Conservation (phyloP, 2,113 vertebrate species). For the Solenodon paradoxus region DNA sequence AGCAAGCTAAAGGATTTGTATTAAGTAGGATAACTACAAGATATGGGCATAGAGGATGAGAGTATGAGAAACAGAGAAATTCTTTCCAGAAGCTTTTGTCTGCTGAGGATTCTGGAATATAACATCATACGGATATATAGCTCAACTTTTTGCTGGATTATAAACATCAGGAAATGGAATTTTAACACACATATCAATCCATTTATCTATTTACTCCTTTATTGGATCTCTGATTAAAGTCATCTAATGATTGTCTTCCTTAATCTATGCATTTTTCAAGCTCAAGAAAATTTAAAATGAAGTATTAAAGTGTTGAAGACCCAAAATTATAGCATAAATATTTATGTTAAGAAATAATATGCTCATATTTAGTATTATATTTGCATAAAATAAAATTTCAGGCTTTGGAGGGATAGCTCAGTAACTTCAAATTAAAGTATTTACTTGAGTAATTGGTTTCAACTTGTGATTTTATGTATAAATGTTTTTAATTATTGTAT, state of each 20-base stretch:
- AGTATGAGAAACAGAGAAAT: neutral
- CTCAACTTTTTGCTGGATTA: neutral
- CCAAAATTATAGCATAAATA: neutral
- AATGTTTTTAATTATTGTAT: neutral
- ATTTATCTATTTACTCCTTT: neutral
- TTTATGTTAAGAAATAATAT: neutral
- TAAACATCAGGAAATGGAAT: neutral
- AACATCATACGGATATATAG: neutral
- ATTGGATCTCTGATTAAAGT: neutral
- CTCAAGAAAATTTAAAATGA: neutral
- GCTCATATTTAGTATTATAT: neutral
- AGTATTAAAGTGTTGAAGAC: neutral
- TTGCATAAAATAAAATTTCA: neutral
- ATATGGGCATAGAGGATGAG: neutral
- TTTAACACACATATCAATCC: neutral
- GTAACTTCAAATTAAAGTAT: constrained; percentile 2
- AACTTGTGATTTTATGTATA: neutral
- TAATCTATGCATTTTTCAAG: neutral
- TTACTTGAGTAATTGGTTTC: neutral
- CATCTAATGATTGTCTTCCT: neutral
- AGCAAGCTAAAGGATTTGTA: neutral
- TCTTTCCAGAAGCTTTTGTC: neutral
- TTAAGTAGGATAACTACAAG: neutral
- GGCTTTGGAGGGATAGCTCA: neutral
- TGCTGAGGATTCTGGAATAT: neutral